Percentiles rank a stretch among this genome's conserved stretches.
phyloP scores from a whole-genome alignment of 2,888 invertebrate species.

The Tricholauxania praeusta region DNA sequence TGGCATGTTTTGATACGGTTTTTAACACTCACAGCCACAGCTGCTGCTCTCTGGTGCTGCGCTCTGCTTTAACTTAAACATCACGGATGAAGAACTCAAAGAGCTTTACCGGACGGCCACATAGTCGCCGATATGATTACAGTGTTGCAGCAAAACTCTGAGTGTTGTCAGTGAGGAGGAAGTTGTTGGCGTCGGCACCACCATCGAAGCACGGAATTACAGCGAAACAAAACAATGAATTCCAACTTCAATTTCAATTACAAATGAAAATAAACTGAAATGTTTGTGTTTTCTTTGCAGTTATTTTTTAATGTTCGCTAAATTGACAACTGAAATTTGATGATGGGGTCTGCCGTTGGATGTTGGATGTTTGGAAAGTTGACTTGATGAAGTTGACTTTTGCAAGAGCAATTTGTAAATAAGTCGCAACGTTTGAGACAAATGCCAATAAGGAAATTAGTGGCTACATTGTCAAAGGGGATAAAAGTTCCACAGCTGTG shows the following conservation, averaged over 20 bases:
- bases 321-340: conserved; percentile 19
- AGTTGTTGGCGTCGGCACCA: conserved; percentile 29
- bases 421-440: too few relatives aligned
- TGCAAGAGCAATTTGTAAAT: too few relatives aligned
- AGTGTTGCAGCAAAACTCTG: neutral
- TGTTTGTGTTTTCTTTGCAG: neutral
- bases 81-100: too few relatives aligned
- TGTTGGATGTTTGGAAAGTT: conserved; percentile 4
- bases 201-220: conserved; percentile 21
- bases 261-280: conserved; percentile 33
- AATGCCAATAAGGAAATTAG: too few relatives aligned
- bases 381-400: neutral
- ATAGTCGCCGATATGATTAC: neutral
- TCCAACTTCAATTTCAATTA: conserved; percentile 41
- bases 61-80: too few relatives aligned
- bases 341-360: too few relatives aligned
- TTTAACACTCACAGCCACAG: conserved; percentile 36
- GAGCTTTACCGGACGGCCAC: neutral
- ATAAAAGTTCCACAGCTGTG: too few relatives aligned
- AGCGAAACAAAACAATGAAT: conserved; percentile 30
- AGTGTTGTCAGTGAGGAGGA: conserved; percentile 20
- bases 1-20: conserved; percentile 53
- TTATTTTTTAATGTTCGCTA: conserved; percentile 28
- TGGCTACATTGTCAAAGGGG: too few relatives aligned
- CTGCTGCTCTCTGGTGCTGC: neutral